Evolutionary conservation across 1,140 invertebrate genomes (phyloP).

Genomic region (Zaprionus ghesquierei): DNA sequence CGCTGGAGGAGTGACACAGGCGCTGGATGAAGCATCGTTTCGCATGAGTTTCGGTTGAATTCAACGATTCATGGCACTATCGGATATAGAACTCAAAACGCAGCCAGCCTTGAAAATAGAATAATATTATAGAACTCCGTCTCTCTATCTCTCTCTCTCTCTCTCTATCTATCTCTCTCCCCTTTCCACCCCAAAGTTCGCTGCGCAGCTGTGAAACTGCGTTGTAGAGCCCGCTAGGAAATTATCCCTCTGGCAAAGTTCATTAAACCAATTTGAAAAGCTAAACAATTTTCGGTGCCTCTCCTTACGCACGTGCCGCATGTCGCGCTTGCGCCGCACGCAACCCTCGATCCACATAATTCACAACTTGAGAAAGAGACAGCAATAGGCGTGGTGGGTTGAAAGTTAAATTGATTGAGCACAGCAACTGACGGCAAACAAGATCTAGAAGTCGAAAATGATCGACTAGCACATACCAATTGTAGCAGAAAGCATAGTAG

Average conservation of each 20-base stretch:
- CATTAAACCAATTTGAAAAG: conserved; percentile 70
- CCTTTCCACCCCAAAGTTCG: conserved; percentile 36
- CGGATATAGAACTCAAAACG: neutral
- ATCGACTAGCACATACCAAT: neutral
- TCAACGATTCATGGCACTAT: neutral
- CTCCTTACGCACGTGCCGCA: conserved; percentile 38
- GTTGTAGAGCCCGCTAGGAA: neutral
- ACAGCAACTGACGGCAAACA: too few species aligned
- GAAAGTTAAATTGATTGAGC: conserved; percentile 52
- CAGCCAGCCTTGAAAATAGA: neutral
- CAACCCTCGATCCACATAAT: conserved; percentile 37
- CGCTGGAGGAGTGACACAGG: neutral
- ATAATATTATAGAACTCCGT: neutral
- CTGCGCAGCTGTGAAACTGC: conserved; percentile 45
- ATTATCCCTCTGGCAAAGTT: conserved; percentile 33
- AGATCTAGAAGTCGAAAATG: neutral
- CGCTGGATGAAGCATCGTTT: neutral
- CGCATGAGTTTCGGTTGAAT: neutral
- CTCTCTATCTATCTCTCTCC: neutral
- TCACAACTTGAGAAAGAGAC: neutral
- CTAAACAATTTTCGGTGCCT: conserved; percentile 50
- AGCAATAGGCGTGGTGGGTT: neutral
- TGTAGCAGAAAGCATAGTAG: neutral
- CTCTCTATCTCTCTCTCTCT: neutral
- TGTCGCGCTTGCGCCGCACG: conserved; percentile 31